These are phyloP conservation scores for Orthosia incerta DNA, from an alignment of 2,888 invertebrate species.

Conservation along the genomic window DNA sequence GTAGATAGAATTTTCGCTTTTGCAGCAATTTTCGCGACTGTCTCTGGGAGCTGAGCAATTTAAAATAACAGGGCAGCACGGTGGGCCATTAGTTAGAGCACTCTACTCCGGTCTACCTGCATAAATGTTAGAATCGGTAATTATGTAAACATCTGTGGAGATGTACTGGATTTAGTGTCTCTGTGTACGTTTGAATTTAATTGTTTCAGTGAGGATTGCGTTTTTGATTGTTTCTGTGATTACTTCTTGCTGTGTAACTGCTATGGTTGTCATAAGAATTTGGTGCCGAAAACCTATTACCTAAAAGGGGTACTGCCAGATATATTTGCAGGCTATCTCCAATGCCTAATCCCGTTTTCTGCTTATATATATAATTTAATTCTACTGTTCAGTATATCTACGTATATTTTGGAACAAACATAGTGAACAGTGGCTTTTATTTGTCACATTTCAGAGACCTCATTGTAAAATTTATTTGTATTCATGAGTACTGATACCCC, in stretches of 20 bases:
- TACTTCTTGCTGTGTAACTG: conserved; percentile 14
- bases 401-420: too few relatives aligned
- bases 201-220: conserved; percentile 7
- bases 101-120: conserved; percentile 48
- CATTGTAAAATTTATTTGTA: too few relatives aligned
- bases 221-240: conserved; percentile 21
- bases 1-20: conserved; percentile 59
- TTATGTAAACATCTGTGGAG: conserved; percentile 56
- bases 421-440: too few relatives aligned
- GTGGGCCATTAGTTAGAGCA: conserved; percentile 68
- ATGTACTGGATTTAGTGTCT: conserved; percentile 39
- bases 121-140: conserved; percentile 53
- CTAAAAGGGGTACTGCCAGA: too few relatives aligned
- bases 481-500: too few relatives aligned
- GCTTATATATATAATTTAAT: too few relatives aligned
- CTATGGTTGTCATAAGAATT: neutral
- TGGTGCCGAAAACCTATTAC: neutral
- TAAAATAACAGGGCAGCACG: conserved; percentile 70
- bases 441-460: too few relatives aligned
- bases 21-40: conserved; percentile 63
- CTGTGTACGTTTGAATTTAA: conserved; percentile 17
- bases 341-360: too few relatives aligned
- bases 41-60: conserved; percentile 61
- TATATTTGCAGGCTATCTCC: too few relatives aligned
- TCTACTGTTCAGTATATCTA: too few relatives aligned